Evolutionary conservation across 2,888 invertebrate species (phyloP), one percentile per base, ranked within the genome.

Genomic region (Onchidella celtica): DNA sequence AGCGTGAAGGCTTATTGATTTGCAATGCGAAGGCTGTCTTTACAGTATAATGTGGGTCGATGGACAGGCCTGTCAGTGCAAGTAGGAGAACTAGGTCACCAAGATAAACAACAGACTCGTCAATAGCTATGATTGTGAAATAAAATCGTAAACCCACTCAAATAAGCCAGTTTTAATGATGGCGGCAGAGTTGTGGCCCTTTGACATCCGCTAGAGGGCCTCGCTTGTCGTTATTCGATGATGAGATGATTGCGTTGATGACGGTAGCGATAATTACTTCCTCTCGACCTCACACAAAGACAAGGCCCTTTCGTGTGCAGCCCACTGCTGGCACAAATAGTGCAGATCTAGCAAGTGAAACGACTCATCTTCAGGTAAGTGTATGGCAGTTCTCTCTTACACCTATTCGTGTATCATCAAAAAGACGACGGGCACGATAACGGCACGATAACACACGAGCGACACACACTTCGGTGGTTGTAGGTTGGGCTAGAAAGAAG

Each of bases 201-300:
- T 84, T 14, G 3, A 6, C 29, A 21, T 70, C 47, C 83, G 79
- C 84, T 74, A 84, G 84, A 81, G 79, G 84, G 82, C 82, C 77
- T 73, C 66, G 76, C 82, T 78, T 82, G 84, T 84, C 69, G 84
- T 82, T 84, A 74, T 77, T 47, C 66, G 82, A 55, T 72, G 82
- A 82, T 82, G 80, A 77, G 84, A 84, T 84, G 82, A 82, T 82
- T 82, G 79, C 68, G 81, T 72, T 84, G 84, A 84, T 84, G 84
- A 84, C 79, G 81, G 80, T 77, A 77, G 82, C 73, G 84, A 79
- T 80, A 82, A 84, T 82, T 81, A 81, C 81, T 81, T 76, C 75
- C 81, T 75, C 70, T 65, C 74, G 34, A 59, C 29, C 38, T 38
- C n/a, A 68, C 40, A 80, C 80, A 74, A 80, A 73, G 73, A 61